Percentiles rank a stretch among this genome's conserved stretches.
phyloP scores from a whole-genome alignment of 2,797 vertebrate species.

The Odontamblyopus lacepedii region DNA sequence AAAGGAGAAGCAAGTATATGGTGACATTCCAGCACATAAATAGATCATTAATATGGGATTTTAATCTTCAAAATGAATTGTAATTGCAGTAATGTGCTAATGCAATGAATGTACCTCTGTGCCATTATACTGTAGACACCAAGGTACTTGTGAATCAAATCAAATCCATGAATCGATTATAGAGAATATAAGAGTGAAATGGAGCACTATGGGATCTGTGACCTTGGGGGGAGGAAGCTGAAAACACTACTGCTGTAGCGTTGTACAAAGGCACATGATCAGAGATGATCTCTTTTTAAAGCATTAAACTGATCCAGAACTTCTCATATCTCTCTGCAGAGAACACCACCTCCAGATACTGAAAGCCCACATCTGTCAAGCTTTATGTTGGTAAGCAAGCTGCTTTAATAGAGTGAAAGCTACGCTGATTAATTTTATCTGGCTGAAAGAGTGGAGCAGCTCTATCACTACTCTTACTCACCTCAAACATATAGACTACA shows the following conservation, averaged over 20 bases:
- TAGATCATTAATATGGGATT: slow-evolving; percentile 35
- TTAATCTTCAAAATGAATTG: slow-evolving; percentile 32
- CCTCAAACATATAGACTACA: slow-evolving; percentile 44
- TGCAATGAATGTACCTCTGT: slow-evolving; percentile 15
- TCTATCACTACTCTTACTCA: slow-evolving; percentile 50
- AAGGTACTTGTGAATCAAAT: not conserved
- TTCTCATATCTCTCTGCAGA: slow-evolving; percentile 24
- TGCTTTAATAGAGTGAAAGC: slow-evolving; percentile 40
- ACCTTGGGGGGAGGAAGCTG: slow-evolving; percentile 32
- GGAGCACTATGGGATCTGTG: slow-evolving; percentile 25
- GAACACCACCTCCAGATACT: slow-evolving; percentile 53
- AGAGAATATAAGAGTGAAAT: slow-evolving; percentile 19
- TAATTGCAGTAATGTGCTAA: slow-evolving; percentile 8
- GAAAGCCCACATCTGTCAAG: slow-evolving; percentile 57
- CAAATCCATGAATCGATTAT: slow-evolving; percentile 23
- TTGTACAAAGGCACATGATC: slow-evolving; percentile 54
- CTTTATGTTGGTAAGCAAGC: slow-evolving; percentile 56
- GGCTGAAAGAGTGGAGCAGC: slow-evolving; percentile 46
- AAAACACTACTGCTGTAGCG: slow-evolving; percentile 36
- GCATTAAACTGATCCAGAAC: slow-evolving; percentile 62
- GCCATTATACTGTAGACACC: slow-evolving; percentile 13
- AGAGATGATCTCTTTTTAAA: slow-evolving; percentile 56
- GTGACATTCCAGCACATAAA: slow-evolving; percentile 37
- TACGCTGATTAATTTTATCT: slow-evolving; percentile 70
- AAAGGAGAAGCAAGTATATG: slow-evolving; percentile 27